Percentiles rank a stretch among this genome's conserved stretches.
Evolutionary conservation across 2,888 invertebrate genomes (phyloP).

Genomic region (Philaethria dido): DNA sequence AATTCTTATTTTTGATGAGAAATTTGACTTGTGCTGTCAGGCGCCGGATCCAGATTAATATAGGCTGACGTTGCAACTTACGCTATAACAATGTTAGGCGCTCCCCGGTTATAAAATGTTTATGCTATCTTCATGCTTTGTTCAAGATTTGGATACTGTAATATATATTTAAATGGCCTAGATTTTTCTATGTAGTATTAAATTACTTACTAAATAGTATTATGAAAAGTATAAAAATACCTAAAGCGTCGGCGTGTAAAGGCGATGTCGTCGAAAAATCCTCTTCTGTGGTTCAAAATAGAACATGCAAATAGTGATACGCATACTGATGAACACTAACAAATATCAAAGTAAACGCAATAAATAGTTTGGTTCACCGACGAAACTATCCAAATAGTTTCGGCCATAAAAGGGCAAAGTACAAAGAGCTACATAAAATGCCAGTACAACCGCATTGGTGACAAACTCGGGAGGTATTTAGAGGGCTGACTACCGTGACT

Average conservation of each 20-base stretch:
- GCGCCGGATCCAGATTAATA: constrained; percentile 82
- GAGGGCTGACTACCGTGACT: constrained; percentile 73
- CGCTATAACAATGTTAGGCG: constrained; percentile 63
- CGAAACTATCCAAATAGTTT: constrained; percentile 78
- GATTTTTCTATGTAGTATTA: background rate
- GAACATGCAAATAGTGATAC: constrained; percentile 29
- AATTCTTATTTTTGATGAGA: constrained; percentile 84
- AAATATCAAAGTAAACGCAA: constrained; percentile 67
- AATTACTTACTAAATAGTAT: background rate
- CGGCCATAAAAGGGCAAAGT: constrained; percentile 73
- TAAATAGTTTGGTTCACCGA: constrained; percentile 71
- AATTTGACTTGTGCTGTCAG: constrained; percentile 83
- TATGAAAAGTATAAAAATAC: background rate
- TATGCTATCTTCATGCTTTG: constrained; percentile 39
- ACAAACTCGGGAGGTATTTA: constrained; percentile 79
- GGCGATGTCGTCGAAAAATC: too few species aligned
- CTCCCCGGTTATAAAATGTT: constrained; percentile 47
- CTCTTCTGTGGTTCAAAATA: background rate
- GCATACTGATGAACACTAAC: constrained; percentile 43
- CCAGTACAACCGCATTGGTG: constrained; percentile 77
- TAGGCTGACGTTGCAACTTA: constrained; percentile 81
- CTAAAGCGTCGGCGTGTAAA: background rate
- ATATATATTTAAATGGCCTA: background rate
- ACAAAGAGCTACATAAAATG: constrained; percentile 83
- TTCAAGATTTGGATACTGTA: constrained; percentile 29